Percentiles rank a stretch among this genome's conserved stretches.
phyloP scores from a whole-genome alignment of 2,888 invertebrate species.

The Ennomos quercinarius region DNA sequence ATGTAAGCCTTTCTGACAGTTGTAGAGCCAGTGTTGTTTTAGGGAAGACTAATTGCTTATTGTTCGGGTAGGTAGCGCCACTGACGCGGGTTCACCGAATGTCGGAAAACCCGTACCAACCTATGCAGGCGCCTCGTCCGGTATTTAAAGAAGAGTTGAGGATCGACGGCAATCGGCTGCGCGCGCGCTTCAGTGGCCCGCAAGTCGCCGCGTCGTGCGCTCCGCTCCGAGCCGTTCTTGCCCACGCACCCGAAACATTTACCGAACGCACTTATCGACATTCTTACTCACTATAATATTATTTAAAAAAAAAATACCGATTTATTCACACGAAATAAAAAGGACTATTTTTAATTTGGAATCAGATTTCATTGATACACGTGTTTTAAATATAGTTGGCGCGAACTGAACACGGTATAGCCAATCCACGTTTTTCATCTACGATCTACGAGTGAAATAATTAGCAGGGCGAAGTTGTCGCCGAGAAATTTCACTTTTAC shows the following conservation, averaged over 20 bases:
- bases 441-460: slow-evolving; percentile 67
- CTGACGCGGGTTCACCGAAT: slow-evolving; percentile 38
- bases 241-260: slow-evolving; percentile 62
- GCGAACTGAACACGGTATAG: slow-evolving; percentile 70
- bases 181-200: slow-evolving; percentile 78
- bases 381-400: slow-evolving; percentile 77
- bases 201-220: slow-evolving; percentile 78
- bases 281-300: slow-evolving; percentile 35
- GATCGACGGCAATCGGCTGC: slow-evolving; percentile 61
- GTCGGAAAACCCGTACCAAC: slow-evolving; percentile 61
- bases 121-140: slow-evolving; percentile 57
- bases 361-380: slow-evolving; percentile 67
- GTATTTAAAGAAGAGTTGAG: slow-evolving; percentile 75
- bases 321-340: slow-evolving; percentile 55
- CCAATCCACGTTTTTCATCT: slow-evolving; percentile 74
- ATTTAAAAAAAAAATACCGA: slow-evolving; percentile 52
- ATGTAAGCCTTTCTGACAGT: slow-evolving; percentile 25
- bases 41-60: slow-evolving; percentile 26
- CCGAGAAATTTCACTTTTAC: slow-evolving; percentile 80
- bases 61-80: slow-evolving; percentile 17
- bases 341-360: slow-evolving; percentile 52
- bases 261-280: slow-evolving; percentile 64
- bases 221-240: slow-evolving; percentile 65
- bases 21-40: slow-evolving; percentile 22
- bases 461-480: slow-evolving; percentile 60